A percentile compares a stretch with the other conserved stretches of the same genome.
Conservation (phyloP, 2,797 vertebrate genomes). For the Lophius americanus region DNA sequence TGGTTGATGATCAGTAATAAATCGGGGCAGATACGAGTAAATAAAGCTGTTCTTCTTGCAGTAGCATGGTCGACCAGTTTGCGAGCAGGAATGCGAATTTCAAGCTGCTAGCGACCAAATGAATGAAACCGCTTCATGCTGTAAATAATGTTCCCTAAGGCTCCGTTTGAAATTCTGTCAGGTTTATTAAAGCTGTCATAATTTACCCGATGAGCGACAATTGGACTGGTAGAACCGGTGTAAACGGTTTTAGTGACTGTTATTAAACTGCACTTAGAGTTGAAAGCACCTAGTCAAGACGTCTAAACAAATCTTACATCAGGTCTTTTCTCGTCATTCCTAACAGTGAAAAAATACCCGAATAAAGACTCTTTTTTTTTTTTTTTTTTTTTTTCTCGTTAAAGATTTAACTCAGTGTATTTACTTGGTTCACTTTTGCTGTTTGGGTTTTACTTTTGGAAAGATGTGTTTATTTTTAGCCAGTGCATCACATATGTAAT, state of each 20-base stretch:
- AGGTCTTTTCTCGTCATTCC: no score
- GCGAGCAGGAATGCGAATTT: constrained; percentile 10
- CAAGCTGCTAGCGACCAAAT: constrained; percentile 3
- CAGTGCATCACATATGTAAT: constrained; percentile 1
- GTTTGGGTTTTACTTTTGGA: not conserved
- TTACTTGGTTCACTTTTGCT: not conserved
- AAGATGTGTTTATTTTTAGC: not conserved
- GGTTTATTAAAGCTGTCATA: constrained; percentile 67
- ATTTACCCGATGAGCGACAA: constrained; percentile 37
- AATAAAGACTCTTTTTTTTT: no score
- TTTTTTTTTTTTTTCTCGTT: no score
- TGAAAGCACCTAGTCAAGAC: not conserved
- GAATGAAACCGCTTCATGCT: not conserved
- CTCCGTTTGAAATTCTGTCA: constrained; percentile 35
- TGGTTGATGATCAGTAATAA: not conserved
- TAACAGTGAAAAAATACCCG: no score
- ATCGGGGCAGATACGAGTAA: not conserved
- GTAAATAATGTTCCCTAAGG: not conserved
- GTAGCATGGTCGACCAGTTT: constrained; percentile 7
- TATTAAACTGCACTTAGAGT: constrained; percentile 4
- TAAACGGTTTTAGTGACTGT: not conserved
- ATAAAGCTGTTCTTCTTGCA: not conserved
- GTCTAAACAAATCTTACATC: no score
- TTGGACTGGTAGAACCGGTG: constrained; percentile 9
- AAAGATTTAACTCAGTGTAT: not conserved